Evolutionary conservation across 2,797 vertebrate species (phyloP).

Genomic region (Sebastiscus albofasciatus): DNA sequence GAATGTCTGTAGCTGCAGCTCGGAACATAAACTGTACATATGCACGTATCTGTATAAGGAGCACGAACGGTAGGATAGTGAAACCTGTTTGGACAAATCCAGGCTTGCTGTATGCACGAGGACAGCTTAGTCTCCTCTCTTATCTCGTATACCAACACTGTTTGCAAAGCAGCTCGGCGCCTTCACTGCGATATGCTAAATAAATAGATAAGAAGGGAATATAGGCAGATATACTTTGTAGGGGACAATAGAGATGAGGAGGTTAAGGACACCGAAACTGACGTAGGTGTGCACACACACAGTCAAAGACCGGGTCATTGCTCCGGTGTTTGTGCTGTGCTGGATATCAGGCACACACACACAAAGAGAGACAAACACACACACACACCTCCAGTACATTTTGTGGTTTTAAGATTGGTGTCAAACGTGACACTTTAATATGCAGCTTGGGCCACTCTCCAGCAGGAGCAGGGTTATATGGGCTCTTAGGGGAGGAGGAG

Average conservation of each 20-base stretch:
- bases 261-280: conserved; percentile 52
- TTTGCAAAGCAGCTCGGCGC: conserved; percentile 71
- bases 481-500: conserved; percentile 17
- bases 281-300: background rate
- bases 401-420: conserved; percentile 51
- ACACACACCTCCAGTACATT: conserved; percentile 29
- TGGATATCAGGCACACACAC: conserved; percentile 13
- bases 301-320: conserved; percentile 21
- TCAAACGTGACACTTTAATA: conserved; percentile 69
- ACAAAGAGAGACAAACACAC: background rate
- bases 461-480: conserved; percentile 47
- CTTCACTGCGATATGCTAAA: conserved; percentile 67
- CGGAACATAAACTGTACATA: conserved; percentile 37
- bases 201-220: conserved; percentile 71
- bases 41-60: conserved; percentile 9
- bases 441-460: conserved; percentile 47
- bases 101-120: conserved; percentile 43
- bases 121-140: conserved; percentile 59
- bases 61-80: conserved; percentile 4
- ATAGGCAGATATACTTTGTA: conserved; percentile 45
- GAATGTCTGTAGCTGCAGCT: conserved; percentile 21
- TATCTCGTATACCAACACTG: conserved; percentile 66
- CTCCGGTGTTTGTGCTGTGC: conserved; percentile 32
- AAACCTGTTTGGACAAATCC: conserved; percentile 63
- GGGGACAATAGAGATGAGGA: conserved; percentile 50